A percentile compares a stretch with the other conserved stretches of the same genome.
These are phyloP conservation scores for Microcebus lehilahytsara DNA, from an alignment of 2,113 vertebrate genomes.

Conservation along the genomic window DNA sequence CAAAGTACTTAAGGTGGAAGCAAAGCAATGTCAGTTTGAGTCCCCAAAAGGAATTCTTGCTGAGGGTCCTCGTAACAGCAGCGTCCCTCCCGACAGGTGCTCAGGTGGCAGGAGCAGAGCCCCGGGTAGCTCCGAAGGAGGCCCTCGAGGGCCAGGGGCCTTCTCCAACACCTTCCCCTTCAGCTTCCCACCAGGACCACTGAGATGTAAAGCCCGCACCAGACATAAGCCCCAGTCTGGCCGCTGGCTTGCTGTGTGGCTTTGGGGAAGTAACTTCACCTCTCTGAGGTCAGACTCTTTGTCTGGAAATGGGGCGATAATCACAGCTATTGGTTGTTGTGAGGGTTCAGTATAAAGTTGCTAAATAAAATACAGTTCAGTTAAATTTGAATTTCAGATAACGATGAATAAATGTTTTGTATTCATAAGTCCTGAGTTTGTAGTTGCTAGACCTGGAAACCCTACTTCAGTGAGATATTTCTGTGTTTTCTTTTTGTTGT, in stretches of 20 bases:
- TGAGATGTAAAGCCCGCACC: background rate
- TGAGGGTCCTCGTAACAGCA: background rate
- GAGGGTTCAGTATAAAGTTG: background rate
- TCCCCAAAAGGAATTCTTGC: background rate
- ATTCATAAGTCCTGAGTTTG: background rate
- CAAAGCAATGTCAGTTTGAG: too few relatives aligned
- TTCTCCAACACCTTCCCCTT: background rate
- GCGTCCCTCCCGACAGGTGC: rapidly evolving
- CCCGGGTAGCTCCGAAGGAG: too few relatives aligned
- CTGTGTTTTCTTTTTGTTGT: too few relatives aligned
- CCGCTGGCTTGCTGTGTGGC: background rate
- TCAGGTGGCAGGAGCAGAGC: background rate
- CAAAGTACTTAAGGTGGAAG: background rate
- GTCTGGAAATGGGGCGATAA: background rate
- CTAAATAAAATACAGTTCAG: background rate
- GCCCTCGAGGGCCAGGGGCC: background rate
- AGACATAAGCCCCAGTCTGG: background rate
- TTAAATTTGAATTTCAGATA: background rate
- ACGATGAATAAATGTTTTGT: background rate
- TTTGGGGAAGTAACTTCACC: background rate
- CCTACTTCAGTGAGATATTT: too few relatives aligned
- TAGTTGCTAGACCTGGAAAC: background rate
- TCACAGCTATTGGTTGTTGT: background rate
- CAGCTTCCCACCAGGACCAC: background rate
- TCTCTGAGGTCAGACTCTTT: background rate